phyloP scores from a whole-genome alignment of 2,888 invertebrate species.

The Nymphalis c-album region DNA sequence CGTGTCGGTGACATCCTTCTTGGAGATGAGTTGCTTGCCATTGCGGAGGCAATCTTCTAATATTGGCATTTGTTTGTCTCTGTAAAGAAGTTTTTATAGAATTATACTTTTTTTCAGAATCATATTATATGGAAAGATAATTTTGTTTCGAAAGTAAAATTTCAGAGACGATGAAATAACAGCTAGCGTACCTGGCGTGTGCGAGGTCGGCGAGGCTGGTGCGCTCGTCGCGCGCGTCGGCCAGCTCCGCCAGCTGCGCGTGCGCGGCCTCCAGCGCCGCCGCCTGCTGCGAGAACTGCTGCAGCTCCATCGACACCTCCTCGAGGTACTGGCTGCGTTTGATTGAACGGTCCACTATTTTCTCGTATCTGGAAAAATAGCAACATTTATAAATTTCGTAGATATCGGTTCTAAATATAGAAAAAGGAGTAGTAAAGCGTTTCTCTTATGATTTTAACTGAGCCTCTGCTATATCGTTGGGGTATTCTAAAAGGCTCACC shows the following conservation, averaged over 20 bases:
- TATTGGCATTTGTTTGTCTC: constrained; percentile 83
- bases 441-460: too few species aligned
- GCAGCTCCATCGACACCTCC: constrained; percentile 86
- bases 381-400: too few species aligned
- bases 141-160: too few species aligned
- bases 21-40: constrained; percentile 89
- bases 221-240: constrained; percentile 87
- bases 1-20: constrained; percentile 94
- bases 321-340: constrained; percentile 92
- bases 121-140: too few species aligned
- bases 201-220: constrained; percentile 81
- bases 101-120: background rate
- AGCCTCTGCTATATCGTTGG: background rate
- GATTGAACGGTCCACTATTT: constrained; percentile 88
- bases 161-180: background rate
- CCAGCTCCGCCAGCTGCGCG: constrained; percentile 85
- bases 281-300: constrained; percentile 85
- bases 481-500: constrained; percentile 46
- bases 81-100: constrained; percentile 43
- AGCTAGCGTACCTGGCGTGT: constrained; percentile 69
- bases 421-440: too few species aligned
- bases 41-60: constrained; percentile 90
- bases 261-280: constrained; percentile 87
- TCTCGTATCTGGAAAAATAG: constrained; percentile 86
- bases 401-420: too few species aligned